Evolutionary conservation across 2,113 vertebrate genomes (phyloP).

Genomic region (Boulengeromyrus knoepffleri): DNA sequence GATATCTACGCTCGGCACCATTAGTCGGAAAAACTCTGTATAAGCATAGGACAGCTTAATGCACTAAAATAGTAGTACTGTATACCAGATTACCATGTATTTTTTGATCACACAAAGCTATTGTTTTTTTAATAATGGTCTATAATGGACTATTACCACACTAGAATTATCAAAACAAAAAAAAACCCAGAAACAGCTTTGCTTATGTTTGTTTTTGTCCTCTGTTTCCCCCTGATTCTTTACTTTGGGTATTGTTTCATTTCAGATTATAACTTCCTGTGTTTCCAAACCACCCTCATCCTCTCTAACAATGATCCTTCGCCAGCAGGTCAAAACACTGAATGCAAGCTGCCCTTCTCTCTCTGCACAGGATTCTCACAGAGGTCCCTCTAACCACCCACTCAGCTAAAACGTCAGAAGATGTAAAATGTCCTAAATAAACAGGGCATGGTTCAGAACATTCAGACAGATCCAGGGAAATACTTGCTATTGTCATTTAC

Average conservation of each 20-base stretch:
- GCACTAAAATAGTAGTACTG: not conserved
- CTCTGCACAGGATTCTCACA: not conserved
- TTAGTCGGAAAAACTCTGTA: not conserved
- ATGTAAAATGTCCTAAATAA: not conserved
- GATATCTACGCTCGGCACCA: not conserved
- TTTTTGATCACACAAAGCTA: not conserved
- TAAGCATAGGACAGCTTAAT: not conserved
- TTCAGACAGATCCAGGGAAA: not conserved
- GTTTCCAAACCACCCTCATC: conserved; percentile 64
- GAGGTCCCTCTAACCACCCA: not conserved
- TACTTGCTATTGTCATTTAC: not conserved
- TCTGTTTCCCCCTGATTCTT: not conserved
- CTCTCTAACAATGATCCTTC: conserved; percentile 71
- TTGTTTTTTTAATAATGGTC: not conserved
- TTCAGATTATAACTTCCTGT: conserved; percentile 65
- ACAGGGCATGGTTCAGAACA: not conserved
- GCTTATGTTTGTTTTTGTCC: not conserved
- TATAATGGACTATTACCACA: not conserved
- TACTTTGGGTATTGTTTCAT: conserved; percentile 2
- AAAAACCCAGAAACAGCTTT: not conserved
- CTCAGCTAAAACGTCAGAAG: conserved; percentile 6
- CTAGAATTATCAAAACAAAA: not conserved
- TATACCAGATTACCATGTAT: not conserved
- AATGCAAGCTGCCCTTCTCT: not conserved
- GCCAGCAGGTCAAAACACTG: conserved; percentile 45